Base-by-base conservation (phyloP, 2,797 vertebrate species). In the Pipistrellus pygmaeus region DNA sequence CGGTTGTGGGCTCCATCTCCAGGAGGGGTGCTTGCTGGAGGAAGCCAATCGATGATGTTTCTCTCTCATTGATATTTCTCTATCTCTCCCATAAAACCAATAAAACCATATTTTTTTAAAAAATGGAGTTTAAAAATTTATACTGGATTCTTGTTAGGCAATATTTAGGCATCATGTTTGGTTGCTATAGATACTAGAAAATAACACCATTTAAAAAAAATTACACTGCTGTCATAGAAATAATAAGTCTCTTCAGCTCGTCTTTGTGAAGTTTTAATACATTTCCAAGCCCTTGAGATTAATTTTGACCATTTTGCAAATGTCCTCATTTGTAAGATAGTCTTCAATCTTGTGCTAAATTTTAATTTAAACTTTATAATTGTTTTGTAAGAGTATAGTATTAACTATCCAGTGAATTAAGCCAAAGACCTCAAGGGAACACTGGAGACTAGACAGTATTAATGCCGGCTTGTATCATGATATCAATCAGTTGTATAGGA, bases 401-500 rank as follows among this genome's bases (percentile, higher is more conserved):
- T 72, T 88, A 84, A 88, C 51, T 95, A 77, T 86, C n/a, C 77
- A 83, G 83, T 86, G 46, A 85, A 71, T 86, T 48, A 60, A 51
- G 32, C 3, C 41, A 73, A 57, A 23, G 8, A 57, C 21, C 44
- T 62, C 18, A 64, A 71, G 25, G 15, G 51, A 89, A 75, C 13
- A 48, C 21, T 51, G 10, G 0, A 1, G 5, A 6, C 38, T 85
- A n/a, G 23, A 69, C 44, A 89, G 15, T 66, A 60, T 88, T 68
- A 86, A n/a, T 53, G 53, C 27, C 4, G 14, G 8, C 30, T 48
- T 44, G 6, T 71, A 41, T 80, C 85, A 69, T 60, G 53, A 53
- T 27, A 27, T 90, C 17, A 68, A 6, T 75, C 30, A 83, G 75
- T 62, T 62, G 15, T 14, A 53, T 30, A 66, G 73, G 44, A 95